Percentiles rank a stretch among this genome's conserved stretches.
Evolutionary conservation across 2,113 vertebrate species (phyloP).

Genomic region (Calyptomena viridis): DNA sequence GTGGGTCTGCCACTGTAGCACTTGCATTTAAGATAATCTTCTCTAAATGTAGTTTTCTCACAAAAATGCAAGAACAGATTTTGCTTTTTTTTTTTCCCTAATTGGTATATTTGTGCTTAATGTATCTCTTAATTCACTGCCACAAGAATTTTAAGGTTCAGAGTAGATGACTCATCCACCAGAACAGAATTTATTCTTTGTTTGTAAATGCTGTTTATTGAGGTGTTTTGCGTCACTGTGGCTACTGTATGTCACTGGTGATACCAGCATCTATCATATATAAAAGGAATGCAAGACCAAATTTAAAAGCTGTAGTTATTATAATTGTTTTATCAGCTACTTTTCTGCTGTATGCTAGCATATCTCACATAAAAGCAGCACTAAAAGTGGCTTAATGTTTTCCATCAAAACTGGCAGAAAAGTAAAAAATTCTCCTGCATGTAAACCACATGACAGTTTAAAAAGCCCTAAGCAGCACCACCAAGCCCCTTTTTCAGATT

Average conservation of each 20-base stretch:
- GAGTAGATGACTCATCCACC: slow-evolving; percentile 36
- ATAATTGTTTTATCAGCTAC: not conserved
- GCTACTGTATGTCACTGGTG: slow-evolving; percentile 50
- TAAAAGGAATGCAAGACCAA: not conserved
- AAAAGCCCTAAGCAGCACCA: not conserved
- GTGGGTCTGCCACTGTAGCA: not conserved
- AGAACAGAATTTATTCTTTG: slow-evolving; percentile 52
- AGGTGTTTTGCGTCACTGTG: slow-evolving; percentile 57
- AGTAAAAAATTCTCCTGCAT: not conserved
- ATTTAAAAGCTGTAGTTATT: not conserved
- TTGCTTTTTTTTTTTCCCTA: not conserved
- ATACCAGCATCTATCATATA: not conserved
- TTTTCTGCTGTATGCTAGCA: not conserved
- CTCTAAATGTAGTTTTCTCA: not conserved
- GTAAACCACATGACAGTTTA: not conserved
- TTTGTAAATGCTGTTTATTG: slow-evolving; percentile 65
- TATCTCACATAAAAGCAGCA: not conserved
- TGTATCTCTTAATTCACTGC: slow-evolving; percentile 45
- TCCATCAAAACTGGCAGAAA: not conserved
- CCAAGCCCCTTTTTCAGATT: not conserved
- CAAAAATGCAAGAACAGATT: not conserved
- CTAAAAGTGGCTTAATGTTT: not conserved
- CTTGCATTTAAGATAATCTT: not conserved
- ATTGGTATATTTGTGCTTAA: slow-evolving; percentile 2
- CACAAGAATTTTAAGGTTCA: slow-evolving; percentile 23